Evolutionary conservation across 2,797 vertebrate species (phyloP), one percentile per base, ranked within the genome.

Genomic region (Molossus alvarezi): DNA sequence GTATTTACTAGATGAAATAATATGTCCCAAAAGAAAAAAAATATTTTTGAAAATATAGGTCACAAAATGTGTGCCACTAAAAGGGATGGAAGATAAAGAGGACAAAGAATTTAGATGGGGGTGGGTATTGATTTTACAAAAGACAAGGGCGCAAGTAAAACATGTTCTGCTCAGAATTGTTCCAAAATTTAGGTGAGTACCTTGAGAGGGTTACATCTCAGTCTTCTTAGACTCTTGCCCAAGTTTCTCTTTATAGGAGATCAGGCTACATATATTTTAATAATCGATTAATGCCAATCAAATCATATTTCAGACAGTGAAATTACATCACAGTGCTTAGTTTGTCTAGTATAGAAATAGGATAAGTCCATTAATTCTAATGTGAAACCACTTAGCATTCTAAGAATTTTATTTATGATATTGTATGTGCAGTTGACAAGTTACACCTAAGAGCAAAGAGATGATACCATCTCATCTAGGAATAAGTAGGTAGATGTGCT

Each of bases 381-480:
- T 29, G 13, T 82, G 29, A 95, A 90, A 84, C 1, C 4, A 90
- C 18, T 93, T 91, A 62, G 9, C n/a, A 90, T 75, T 90, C 27
- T 9, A 91, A 91, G 4, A 51, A 85, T 92, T 95, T 83, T 91
- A 95, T 88, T 88, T 94, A 84, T 88, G 51, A 88, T 88, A 5
- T 17, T 94, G 25, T 92, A 51, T 88, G 9, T 83, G 27, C 14
- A 87, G 25, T 20, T 82, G 67, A 62, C 6, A 90, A 94, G 2
- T 48, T 71, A 92, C 77, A 25, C 3, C 15, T 48, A 94, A 71
- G 6, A 77, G 23, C 15, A 69, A 33, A 92, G 2, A 33, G 7
- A 84, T 51, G 21, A 87, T 53, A 48, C 5, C 18, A 60, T 94
- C 96, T 95, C 6, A 64, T 27, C 29, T 51, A 77, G 29, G 33